Evolutionary conservation across 2,888 invertebrate genomes (phyloP).

Genomic region (Leptinotarsa tumamoca): DNA sequence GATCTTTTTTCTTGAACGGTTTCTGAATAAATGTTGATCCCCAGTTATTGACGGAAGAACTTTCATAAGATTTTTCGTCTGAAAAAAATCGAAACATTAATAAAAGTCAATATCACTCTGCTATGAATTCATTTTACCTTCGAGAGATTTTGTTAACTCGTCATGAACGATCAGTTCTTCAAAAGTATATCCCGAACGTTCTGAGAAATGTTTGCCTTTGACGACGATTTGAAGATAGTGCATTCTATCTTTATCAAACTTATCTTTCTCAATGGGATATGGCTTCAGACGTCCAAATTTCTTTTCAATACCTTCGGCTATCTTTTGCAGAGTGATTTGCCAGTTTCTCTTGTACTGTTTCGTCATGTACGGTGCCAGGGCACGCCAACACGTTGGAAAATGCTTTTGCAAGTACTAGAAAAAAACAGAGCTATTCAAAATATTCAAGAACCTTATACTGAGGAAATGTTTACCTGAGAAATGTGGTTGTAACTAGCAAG

Average conservation of each 20-base stretch:
- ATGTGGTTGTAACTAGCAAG: conserved; percentile 81
- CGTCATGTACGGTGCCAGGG: conserved; percentile 73
- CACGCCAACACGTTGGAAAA: conserved; percentile 72
- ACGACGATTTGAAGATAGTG: conserved; percentile 74
- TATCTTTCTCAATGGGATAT: conserved; percentile 74
- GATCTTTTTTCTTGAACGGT: conserved; percentile 64
- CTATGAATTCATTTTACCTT: conserved; percentile 49
- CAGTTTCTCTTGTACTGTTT: conserved; percentile 70
- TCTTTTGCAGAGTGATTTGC: conserved; percentile 68
- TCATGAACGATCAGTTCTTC: conserved; percentile 67
- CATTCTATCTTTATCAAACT: conserved; percentile 76
- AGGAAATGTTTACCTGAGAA: conserved; percentile 55
- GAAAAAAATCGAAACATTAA: conserved; percentile 20
- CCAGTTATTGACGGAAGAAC: conserved; percentile 41
- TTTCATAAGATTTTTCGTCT: conserved; percentile 37
- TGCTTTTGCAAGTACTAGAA: conserved; percentile 78
- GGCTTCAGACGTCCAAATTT: conserved; percentile 79
- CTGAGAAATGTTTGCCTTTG: conserved; percentile 76
- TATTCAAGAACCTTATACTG: not conserved
- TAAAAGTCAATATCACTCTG: not conserved
- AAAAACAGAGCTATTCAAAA: conserved; percentile 60
- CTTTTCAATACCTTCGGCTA: conserved; percentile 79
- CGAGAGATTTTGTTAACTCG: conserved; percentile 58
- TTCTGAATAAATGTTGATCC: conserved; percentile 47
- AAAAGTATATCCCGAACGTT: conserved; percentile 71